Evolutionary conservation across 1,140 invertebrate genomes (phyloP).

Genomic region (Zaprionus camerounensis): DNA sequence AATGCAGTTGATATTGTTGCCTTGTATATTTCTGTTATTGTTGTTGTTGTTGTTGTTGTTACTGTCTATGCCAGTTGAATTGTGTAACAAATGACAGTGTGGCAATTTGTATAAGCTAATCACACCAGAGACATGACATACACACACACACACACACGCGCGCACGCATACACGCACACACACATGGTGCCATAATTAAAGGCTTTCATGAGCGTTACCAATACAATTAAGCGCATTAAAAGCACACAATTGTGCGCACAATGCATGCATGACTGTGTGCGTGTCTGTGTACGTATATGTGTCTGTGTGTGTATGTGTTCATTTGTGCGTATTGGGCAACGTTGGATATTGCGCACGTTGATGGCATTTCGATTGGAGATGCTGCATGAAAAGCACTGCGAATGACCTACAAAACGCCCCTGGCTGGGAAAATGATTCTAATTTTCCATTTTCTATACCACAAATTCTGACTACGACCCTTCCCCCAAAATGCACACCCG

Average conservation of each 20-base stretch:
- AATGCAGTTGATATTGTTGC: constrained; percentile 56
- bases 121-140: constrained; percentile 47
- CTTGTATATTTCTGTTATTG: constrained; percentile 37
- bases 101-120: constrained; percentile 76
- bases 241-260: constrained; percentile 38
- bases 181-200: constrained; percentile 59
- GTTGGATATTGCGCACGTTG: constrained; percentile 60
- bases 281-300: neutral
- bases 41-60: constrained; percentile 32
- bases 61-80: constrained; percentile 17
- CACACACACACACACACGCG: neutral
- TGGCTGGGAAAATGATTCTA: constrained; percentile 51
- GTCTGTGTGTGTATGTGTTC: constrained; percentile 6
- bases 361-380: constrained; percentile 53
- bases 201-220: constrained; percentile 73
- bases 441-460: constrained; percentile 72
- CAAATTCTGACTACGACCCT: constrained; percentile 40
- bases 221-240: constrained; percentile 71
- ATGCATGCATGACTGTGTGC: constrained; percentile 20
- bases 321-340: neutral
- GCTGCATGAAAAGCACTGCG: constrained; percentile 38
- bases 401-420: constrained; percentile 39
- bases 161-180: neutral
- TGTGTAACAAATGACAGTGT: constrained; percentile 73
- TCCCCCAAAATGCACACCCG: neutral